A percentile compares a stretch with the other conserved stretches of the same genome.
Evolutionary conservation across 1,140 invertebrate genomes (phyloP).

Genomic region (Maconellicoccus hirsutus): DNA sequence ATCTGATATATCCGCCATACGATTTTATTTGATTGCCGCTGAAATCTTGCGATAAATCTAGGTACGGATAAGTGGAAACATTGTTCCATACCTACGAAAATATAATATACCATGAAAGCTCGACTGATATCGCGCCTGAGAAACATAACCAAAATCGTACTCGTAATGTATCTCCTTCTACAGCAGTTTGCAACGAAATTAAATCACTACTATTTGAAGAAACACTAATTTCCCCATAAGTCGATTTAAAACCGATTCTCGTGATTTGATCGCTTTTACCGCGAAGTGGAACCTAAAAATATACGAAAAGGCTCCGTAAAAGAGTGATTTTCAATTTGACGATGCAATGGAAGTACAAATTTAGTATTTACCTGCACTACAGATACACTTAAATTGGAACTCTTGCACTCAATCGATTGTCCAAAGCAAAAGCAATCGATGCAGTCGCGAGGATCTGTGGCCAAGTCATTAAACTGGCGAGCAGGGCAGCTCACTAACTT

Average conservation of each 20-base stretch:
- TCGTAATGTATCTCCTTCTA: neutral
- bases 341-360: neutral
- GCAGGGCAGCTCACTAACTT: constrained; percentile 43
- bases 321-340: too few relatives aligned
- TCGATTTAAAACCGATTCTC: neutral
- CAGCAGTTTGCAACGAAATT: neutral
- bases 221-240: neutral
- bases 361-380: constrained; percentile 48
- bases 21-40: constrained; percentile 70
- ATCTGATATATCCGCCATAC: constrained; percentile 76
- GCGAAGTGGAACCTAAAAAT: too few relatives aligned
- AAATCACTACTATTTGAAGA: neutral
- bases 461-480: constrained; percentile 73
- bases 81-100: neutral
- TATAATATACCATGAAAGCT: neutral
- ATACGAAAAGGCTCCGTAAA: too few relatives aligned
- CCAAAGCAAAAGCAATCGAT: constrained; percentile 92
- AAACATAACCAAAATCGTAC: neutral
- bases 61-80: constrained; percentile 42
- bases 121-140: neutral
- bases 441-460: constrained; percentile 57
- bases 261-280: too few relatives aligned
- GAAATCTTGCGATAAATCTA: constrained; percentile 61
- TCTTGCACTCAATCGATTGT: constrained; percentile 62
- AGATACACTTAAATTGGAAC: constrained; percentile 68